Conservation (phyloP, 2,888 invertebrate species). For the Trichogramma evanescens region DNA sequence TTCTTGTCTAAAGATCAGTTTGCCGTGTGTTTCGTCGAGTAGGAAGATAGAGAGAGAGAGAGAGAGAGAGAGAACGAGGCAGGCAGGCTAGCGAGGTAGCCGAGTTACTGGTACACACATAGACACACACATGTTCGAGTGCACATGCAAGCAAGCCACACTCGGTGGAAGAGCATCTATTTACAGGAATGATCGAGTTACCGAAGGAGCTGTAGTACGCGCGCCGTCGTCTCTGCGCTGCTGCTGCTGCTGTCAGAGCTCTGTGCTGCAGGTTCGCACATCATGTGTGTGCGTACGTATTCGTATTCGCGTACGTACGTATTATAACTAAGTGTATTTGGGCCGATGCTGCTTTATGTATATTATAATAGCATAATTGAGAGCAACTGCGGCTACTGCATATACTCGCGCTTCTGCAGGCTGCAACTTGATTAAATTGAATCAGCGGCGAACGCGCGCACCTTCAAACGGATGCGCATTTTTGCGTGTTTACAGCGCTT, state of each 20-base stretch:
- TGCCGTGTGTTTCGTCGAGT: constrained; percentile 14
- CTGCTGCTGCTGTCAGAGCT: not conserved
- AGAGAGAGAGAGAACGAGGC: not conserved
- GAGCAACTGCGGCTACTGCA: no score
- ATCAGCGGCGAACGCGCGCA: no score
- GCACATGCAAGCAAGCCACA: not conserved
- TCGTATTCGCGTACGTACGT: not conserved
- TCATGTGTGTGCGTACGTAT: not conserved
- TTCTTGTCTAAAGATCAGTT: constrained; percentile 25
- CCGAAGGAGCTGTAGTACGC: constrained; percentile 2
- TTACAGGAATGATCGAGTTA: constrained; percentile 31
- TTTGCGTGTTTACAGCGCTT: no score
- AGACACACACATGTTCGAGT: no score
- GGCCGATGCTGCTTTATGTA: no score
- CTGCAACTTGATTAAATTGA: no score
- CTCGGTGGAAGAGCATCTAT: constrained; percentile 20
- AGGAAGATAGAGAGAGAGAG: not conserved
- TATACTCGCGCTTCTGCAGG: no score
- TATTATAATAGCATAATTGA: no score
- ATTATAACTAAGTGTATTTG: no score
- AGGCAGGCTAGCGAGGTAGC: not conserved
- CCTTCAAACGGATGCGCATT: no score
- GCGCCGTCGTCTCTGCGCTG: no score
- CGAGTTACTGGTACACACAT: not conserved
- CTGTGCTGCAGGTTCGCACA: not conserved